phyloP scores from a whole-genome alignment of 2,113 vertebrate genomes.

The Phyllopteryx taeniolatus region DNA sequence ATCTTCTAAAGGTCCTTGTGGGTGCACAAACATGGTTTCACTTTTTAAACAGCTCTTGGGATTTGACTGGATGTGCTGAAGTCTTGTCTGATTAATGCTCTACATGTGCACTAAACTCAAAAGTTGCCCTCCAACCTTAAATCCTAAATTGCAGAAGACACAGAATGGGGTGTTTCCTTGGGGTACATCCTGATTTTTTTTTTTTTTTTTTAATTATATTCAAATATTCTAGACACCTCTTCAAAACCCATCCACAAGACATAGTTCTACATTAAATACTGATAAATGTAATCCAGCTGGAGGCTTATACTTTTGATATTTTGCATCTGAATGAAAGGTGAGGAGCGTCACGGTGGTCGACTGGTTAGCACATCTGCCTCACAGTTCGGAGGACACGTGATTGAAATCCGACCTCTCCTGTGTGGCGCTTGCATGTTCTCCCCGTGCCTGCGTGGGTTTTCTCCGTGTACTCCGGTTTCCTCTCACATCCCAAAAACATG shows the following conservation, averaged over 20 bases:
- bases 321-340: constrained; percentile 25
- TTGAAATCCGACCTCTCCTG: too few relatives aligned
- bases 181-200: constrained; percentile 46
- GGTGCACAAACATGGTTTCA: constrained; percentile 8
- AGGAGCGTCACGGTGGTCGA: neutral
- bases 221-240: neutral
- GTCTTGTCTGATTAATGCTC: constrained; percentile 46
- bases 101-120: constrained; percentile 35
- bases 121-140: constrained; percentile 36
- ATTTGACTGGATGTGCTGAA: constrained; percentile 16
- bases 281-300: constrained; percentile 54
- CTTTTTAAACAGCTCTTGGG: constrained; percentile 19
- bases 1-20: constrained; percentile 35
- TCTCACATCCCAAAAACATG: too few relatives aligned
- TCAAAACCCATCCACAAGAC: neutral
- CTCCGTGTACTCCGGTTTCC: too few relatives aligned
- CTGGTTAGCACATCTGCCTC: too few relatives aligned
- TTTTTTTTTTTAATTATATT: neutral
- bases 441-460: too few relatives aligned
- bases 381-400: too few relatives aligned
- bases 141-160: constrained; percentile 35
- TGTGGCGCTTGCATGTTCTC: too few relatives aligned
- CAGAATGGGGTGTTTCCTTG: constrained; percentile 41
- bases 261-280: constrained; percentile 6
- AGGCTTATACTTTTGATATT: constrained; percentile 30